A percentile compares a stretch with the other conserved stretches of the same genome.
These are phyloP conservation scores for Hoplostethus mediterraneus DNA, from an alignment of 2,797 vertebrate genomes.

Conservation along the genomic window DNA sequence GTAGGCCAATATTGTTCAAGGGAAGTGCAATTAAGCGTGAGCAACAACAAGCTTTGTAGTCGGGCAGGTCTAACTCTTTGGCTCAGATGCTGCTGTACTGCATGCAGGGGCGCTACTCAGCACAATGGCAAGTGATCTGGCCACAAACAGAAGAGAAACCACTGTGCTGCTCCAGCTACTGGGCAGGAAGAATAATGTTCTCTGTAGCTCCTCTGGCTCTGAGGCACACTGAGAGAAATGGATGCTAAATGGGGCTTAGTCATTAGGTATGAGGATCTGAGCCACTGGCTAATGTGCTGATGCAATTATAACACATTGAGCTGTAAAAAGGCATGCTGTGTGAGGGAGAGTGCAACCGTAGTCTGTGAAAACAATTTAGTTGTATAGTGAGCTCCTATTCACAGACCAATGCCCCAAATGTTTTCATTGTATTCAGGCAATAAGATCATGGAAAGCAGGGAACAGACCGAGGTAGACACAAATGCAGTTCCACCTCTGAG, in stretches of 20 bases:
- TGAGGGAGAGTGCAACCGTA: not conserved
- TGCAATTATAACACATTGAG: constrained; percentile 28
- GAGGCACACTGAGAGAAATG: constrained; percentile 18
- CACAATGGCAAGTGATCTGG: constrained; percentile 16
- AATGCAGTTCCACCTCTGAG: no score
- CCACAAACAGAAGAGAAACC: constrained; percentile 3
- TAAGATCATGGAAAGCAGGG: not conserved
- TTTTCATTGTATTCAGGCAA: not conserved
- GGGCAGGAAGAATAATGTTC: constrained; percentile 21
- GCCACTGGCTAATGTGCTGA: constrained; percentile 40
- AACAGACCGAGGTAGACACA: not conserved
- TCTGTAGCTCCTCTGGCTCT: constrained; percentile 11
- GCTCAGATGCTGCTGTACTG: not conserved
- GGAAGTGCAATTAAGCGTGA: not conserved
- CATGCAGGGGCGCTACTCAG: not conserved
- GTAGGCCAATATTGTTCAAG: not conserved
- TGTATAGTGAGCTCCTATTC: not conserved
- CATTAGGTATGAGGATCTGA: constrained; percentile 40
- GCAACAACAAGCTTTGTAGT: constrained; percentile 2
- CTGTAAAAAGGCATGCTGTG: constrained; percentile 15
- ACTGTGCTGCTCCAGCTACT: not conserved
- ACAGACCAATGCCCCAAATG: not conserved
- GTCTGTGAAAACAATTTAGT: not conserved
- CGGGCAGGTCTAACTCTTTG: constrained; percentile 11
- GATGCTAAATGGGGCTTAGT: constrained; percentile 23